A percentile compares a stretch with the other conserved stretches of the same genome.
Evolutionary conservation across 2,888 invertebrate species (phyloP).

Genomic region (Tinea semifulvella): DNA sequence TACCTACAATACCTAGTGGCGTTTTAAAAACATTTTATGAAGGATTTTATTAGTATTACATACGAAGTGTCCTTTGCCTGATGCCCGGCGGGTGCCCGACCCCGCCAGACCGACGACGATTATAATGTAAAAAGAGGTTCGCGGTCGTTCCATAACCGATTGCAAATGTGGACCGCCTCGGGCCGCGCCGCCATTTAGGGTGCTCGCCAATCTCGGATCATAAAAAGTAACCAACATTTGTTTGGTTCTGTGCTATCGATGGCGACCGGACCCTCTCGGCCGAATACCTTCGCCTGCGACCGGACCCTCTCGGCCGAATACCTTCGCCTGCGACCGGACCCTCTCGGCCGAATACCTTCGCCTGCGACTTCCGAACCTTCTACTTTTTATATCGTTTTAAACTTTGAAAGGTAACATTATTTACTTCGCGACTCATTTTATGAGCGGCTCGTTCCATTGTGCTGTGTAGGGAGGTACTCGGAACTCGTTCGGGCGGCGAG

Average conservation of each 20-base stretch:
- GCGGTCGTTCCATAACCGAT: slow-evolving; percentile 63
- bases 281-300: slow-evolving; percentile 23
- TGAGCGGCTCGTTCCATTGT: no score
- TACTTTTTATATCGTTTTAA: no score
- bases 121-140: slow-evolving; percentile 63
- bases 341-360: slow-evolving; percentile 37
- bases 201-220: slow-evolving; percentile 51
- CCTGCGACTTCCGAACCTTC: no score
- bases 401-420: no score
- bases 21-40: no score
- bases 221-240: slow-evolving; percentile 57
- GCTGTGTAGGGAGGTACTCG: no score
- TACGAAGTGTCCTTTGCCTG: no score
- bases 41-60: no score
- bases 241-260: slow-evolving; percentile 42
- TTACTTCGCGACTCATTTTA: not conserved
- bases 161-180: slow-evolving; percentile 61
- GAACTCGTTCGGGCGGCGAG: no score
- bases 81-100: slow-evolving; percentile 24
- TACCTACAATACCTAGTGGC: no score
- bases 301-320: slow-evolving; percentile 34
- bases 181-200: slow-evolving; percentile 54
- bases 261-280: slow-evolving; percentile 27
- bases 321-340: slow-evolving; percentile 23
- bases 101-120: slow-evolving; percentile 52